Percentiles rank a stretch among this genome's conserved stretches.
Evolutionary conservation across 64 coral and sea anemone species (phyloP).

Genomic region (Montipora capricornis): DNA sequence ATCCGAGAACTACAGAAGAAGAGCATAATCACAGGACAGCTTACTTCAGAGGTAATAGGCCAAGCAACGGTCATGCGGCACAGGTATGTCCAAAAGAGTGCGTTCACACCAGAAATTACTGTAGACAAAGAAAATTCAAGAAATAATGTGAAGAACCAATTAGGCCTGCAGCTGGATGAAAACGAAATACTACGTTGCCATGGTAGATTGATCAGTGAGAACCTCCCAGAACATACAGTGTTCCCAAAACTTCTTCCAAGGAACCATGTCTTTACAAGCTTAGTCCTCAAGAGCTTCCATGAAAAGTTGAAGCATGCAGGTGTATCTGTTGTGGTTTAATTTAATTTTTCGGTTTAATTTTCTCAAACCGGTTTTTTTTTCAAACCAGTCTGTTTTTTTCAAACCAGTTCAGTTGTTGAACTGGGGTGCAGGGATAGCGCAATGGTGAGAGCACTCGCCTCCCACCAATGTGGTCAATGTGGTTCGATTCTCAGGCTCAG

Average conservation of each 20-base stretch:
- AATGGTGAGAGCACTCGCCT: too few species aligned
- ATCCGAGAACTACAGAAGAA: slow-evolving; percentile 45
- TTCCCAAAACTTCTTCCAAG: slow-evolving; percentile 38
- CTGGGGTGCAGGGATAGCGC: too few species aligned
- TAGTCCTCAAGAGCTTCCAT: slow-evolving; percentile 49
- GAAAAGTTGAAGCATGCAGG: slow-evolving; percentile 58
- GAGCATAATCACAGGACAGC: background rate
- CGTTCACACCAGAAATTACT: background rate
- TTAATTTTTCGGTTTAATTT: too few species aligned
- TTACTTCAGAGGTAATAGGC: background rate
- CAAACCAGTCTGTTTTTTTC: too few species aligned
- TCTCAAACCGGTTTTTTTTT: too few species aligned
- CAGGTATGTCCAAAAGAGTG: background rate
- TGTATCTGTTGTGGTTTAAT: background rate
- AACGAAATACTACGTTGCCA: slow-evolving; percentile 14
- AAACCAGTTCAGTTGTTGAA: too few species aligned
- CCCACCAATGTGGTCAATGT: too few species aligned
- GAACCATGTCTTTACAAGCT: slow-evolving; percentile 19
- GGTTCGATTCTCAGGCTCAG: too few species aligned
- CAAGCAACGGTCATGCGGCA: background rate
- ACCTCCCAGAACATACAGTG: slow-evolving; percentile 23
- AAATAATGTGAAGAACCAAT: slow-evolving; percentile 1
- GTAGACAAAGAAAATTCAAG: slow-evolving; percentile 22
- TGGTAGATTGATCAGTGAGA: slow-evolving; percentile 14
- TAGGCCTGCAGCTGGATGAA: too few species aligned